Conservation (phyloP, 2,888 invertebrate species). For the Alcis repandata region DNA sequence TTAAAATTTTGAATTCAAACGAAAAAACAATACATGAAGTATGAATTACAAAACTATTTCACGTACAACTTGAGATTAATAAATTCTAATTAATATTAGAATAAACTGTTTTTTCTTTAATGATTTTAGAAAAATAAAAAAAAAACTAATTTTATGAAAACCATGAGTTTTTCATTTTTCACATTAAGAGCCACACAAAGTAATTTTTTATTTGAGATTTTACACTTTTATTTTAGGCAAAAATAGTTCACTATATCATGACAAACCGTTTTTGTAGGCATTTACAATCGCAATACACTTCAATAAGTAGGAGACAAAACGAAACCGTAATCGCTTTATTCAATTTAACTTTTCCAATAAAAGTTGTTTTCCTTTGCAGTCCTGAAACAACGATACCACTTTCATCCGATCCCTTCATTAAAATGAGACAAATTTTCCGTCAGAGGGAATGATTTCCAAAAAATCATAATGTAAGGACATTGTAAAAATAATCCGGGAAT, state of each 20-base stretch:
- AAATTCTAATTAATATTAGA: too few relatives aligned
- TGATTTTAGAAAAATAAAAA: too few relatives aligned
- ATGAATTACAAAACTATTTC: too few relatives aligned
- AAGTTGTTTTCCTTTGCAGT: conserved; percentile 22
- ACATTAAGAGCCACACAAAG: too few relatives aligned
- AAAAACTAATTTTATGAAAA: too few relatives aligned
- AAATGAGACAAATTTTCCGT: conserved; percentile 17
- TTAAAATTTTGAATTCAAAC: too few relatives aligned
- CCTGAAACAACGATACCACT: conserved; percentile 18
- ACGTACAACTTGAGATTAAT: too few relatives aligned
- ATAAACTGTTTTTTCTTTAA: too few relatives aligned
- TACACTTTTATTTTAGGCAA: too few relatives aligned
- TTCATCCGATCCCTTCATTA: conserved; percentile 12
- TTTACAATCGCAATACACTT: neutral
- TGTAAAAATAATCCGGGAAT: conserved; percentile 59
- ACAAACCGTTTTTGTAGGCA: neutral
- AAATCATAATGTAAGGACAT: conserved; percentile 53
- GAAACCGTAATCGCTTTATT: conserved; percentile 18
- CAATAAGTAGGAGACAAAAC: conserved; percentile 1
- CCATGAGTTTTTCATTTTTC: too few relatives aligned
- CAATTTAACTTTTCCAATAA: conserved; percentile 27
- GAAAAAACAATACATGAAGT: too few relatives aligned
- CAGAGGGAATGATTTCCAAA: conserved; percentile 10
- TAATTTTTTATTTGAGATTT: too few relatives aligned
- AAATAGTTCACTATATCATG: neutral